Evolutionary conservation across 2,888 invertebrate genomes (phyloP), one percentile per base, ranked within the genome.

Genomic region (Onchidella celtica): DNA sequence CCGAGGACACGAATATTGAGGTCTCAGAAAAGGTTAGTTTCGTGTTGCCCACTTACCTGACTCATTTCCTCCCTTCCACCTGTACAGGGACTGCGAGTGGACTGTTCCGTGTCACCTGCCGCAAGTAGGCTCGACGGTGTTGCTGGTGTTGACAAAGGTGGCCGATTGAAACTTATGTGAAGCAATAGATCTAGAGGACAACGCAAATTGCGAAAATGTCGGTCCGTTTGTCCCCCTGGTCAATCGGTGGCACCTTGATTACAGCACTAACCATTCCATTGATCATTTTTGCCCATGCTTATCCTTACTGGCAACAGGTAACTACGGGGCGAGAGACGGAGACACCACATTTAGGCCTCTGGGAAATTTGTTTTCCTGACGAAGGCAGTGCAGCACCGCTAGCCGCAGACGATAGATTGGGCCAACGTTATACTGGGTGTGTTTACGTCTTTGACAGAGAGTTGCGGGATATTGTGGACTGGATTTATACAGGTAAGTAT

Each of bases 331-430:
- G 82, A 65, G 72, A 79, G 14, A 82, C 84, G 14, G 84, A 82
- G 2, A 70, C 82, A 14, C 66, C 79, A 36, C 76, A 96, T 88
- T 94, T 99, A 96, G 99, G 99, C 40, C 94, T 99, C 57, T 99
- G 99, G 99, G 96, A 97, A 93, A 97, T 98, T 3, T 99, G 99
- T 92, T 97, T 99, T 89, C 95, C 96, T 88, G 95, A 96, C 59
- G 79, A 82, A 21, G 81, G 81, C 32, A 79, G 65, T 65, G 73
- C 84, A 24, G 84, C 84, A 6, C 84, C 84, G 0, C 27, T 21
- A 3, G 98, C 97, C 92, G 95, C 96, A 1, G 94, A 96, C 85
- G 97, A 98, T 91, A 96, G 96, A 89, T 95, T 96, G 6, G 96
- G 96, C 87, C 95, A 98, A 79, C 97, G 96, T 93, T 98, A 98